phyloP scores from a whole-genome alignment of 2,797 vertebrate genomes.

The Oreochromis grahami region DNA sequence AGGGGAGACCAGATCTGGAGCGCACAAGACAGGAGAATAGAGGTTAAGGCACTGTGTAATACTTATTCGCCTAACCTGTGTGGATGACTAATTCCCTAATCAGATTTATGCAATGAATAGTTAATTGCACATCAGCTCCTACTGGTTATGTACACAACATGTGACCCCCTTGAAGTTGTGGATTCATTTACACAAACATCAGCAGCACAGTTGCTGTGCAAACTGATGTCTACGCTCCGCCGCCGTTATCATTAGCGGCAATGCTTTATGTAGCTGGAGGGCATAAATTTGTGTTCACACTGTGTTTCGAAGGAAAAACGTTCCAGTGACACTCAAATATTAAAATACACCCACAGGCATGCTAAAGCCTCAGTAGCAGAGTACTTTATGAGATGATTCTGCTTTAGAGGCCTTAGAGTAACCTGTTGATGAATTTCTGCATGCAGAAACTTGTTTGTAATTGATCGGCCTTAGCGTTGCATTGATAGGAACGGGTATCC shows the following conservation, averaged over 20 bases:
- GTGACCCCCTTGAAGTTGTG: constrained; percentile 25
- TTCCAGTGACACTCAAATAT: constrained; percentile 51
- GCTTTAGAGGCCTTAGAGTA: neutral
- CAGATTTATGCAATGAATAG: constrained; percentile 64
- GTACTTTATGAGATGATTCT: neutral
- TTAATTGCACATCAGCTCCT: constrained; percentile 58
- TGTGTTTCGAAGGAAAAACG: constrained; percentile 43
- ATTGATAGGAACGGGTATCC: constrained; percentile 30
- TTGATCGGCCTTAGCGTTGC: constrained; percentile 36
- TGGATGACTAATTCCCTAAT: constrained; percentile 59
- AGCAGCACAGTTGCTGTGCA: constrained; percentile 2
- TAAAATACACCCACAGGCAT: constrained; percentile 51
- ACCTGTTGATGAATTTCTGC: constrained; percentile 27
- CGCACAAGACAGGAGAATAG: constrained; percentile 15
- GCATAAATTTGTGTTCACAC: constrained; percentile 49
- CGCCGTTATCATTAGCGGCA: constrained; percentile 44
- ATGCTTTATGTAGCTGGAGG: constrained; percentile 37
- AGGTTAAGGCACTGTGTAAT: constrained; percentile 38
- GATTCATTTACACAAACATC: constrained; percentile 31
- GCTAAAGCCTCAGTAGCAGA: neutral
- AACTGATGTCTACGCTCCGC: constrained; percentile 20
- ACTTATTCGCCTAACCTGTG: constrained; percentile 45
- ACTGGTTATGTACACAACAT: constrained; percentile 48
- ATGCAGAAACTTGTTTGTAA: constrained; percentile 24
- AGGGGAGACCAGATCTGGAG: constrained; percentile 29